These are phyloP conservation scores for Sweltsa coloradensis DNA, from an alignment of 1,140 invertebrate species.

Conservation along the genomic window DNA sequence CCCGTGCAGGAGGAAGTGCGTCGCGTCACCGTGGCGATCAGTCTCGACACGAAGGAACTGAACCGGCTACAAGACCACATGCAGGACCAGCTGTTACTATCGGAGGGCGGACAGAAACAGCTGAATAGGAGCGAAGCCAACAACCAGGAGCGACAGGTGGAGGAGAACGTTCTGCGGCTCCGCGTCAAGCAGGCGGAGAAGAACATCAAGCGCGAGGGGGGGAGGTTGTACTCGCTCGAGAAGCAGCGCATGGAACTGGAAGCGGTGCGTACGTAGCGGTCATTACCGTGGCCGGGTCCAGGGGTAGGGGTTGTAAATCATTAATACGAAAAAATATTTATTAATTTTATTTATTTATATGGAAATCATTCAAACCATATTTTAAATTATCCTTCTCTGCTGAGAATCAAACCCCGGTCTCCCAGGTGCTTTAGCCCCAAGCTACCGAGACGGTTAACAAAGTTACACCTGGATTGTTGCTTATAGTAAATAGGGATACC, in stretches of 20 bases:
- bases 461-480: too few relatives aligned
- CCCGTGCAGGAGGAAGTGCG: slow-evolving; percentile 32
- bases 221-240: slow-evolving; percentile 42
- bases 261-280: slow-evolving; percentile 25
- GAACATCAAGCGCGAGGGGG: slow-evolving; percentile 37
- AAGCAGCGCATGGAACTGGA: slow-evolving; percentile 43
- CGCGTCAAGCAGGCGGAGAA: slow-evolving; percentile 40
- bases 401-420: too few relatives aligned
- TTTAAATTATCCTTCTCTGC: too few relatives aligned
- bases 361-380: too few relatives aligned
- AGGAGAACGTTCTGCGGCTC: slow-evolving; percentile 46
- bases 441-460: too few relatives aligned
- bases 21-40: slow-evolving; percentile 28
- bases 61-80: slow-evolving; percentile 28
- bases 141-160: slow-evolving; percentile 41
- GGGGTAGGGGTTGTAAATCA: too few relatives aligned
- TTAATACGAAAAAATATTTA: too few relatives aligned
- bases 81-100: slow-evolving; percentile 29
- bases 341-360: too few relatives aligned
- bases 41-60: slow-evolving; percentile 28
- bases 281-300: neutral
- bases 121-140: slow-evolving; percentile 28
- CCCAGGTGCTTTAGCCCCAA: too few relatives aligned
- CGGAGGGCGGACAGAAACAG: slow-evolving; percentile 42
- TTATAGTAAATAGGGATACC: too few relatives aligned